phyloP scores from a whole-genome alignment of 1,140 invertebrate species.

The Saccostrea cuccullata region DNA sequence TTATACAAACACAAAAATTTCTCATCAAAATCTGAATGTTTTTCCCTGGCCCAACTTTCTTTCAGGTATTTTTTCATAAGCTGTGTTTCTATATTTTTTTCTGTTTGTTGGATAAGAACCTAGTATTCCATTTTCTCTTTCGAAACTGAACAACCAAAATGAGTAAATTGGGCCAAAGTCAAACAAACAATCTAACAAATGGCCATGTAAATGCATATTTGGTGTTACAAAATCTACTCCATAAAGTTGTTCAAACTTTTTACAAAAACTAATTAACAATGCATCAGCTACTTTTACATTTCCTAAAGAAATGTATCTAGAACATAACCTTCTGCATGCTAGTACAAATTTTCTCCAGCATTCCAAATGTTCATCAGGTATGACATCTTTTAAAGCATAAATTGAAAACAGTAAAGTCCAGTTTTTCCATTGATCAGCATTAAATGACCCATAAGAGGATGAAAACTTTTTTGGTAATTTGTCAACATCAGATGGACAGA shows the following conservation, averaged over 20 bases:
- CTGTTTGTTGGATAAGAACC: constrained; percentile 53
- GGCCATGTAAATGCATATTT: constrained; percentile 61
- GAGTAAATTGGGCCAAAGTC: constrained; percentile 61
- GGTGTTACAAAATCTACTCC: constrained; percentile 47
- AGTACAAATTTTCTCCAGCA: constrained; percentile 58
- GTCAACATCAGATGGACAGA: constrained; percentile 49
- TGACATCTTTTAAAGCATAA: constrained; percentile 51
- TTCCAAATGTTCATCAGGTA: constrained; percentile 55
- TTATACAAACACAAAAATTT: neutral
- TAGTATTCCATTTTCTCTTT: constrained; percentile 53
- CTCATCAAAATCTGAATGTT: neutral
- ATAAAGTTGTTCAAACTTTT: constrained; percentile 51
- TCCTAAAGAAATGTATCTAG: constrained; percentile 35
- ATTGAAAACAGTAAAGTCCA: constrained; percentile 55
- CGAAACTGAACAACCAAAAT: constrained; percentile 56
- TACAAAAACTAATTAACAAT: constrained; percentile 51
- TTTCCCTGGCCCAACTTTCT: constrained; percentile 6
- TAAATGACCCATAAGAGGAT: constrained; percentile 32
- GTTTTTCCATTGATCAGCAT: constrained; percentile 51
- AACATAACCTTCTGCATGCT: constrained; percentile 37
- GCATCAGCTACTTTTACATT: constrained; percentile 43
- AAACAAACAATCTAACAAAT: constrained; percentile 49
- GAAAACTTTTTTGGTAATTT: constrained; percentile 50
- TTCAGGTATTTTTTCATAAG: constrained; percentile 47
- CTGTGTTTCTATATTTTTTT: constrained; percentile 46